Base-by-base conservation (phyloP, 2,888 invertebrate genomes). In the Eristalinus sepulchralis region DNA sequence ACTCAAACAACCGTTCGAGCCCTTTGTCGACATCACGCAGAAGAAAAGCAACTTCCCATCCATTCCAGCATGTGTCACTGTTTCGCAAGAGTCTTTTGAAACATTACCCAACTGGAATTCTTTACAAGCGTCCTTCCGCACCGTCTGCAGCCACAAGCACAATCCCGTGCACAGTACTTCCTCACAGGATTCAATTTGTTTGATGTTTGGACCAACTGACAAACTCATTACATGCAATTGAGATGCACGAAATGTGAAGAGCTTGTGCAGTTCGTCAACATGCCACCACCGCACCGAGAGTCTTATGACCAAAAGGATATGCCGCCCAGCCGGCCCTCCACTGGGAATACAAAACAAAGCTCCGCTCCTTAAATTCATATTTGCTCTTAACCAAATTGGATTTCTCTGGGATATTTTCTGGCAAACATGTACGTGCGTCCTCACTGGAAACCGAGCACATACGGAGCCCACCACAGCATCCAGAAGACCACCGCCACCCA, bases 351-450 rank as follows among this genome's bases (percentile, higher is more conserved):
- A 82, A 82, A 73, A 83, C 70, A 75, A 78, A 75, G 59, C 62
- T 31, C 33, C 62, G 20, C 47, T 59, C 47, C 64, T 73, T 60
- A 73, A 71, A 83, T 73, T 83, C 78, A 83, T 78, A 78, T 86
- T 86, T 86, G 70, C 75, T 75, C 70, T 86, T 70, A 71, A 31
- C 78, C 70, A 86, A 83, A 86, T 83, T 86, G 70, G 78, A 78
- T 86, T 86, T 86, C 27, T 55, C 70, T 66, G 34, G 70, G 53
- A 78, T 78, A 86, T 73, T 83, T 73, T 75, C 68, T 53, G 60
- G 60, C 64, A 86, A 78, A 75, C 62, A 17, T 5, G 34, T 34
- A 34, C 34, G 36, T n/a, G 60, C 55, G 33, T 33, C 31, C 53
- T 31, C n/a, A 47, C 17, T 53, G 9, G 39, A 64, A 17, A 68